Evolutionary conservation across 2,113 vertebrate genomes (phyloP).

Genomic region (Limnothrissa miodon): DNA sequence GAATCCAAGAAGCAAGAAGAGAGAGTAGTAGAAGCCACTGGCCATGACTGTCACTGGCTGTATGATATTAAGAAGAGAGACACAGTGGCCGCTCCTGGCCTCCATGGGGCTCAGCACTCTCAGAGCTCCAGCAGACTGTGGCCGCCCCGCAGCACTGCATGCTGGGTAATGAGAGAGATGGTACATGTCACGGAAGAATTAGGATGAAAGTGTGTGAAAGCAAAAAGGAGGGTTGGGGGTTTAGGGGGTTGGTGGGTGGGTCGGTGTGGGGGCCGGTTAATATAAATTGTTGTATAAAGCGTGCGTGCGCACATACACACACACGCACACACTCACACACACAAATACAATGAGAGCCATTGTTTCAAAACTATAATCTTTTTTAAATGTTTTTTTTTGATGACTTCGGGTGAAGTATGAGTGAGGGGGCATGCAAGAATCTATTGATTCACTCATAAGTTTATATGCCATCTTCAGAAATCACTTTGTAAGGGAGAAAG

Average conservation of each 20-base stretch:
- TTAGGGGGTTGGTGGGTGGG: too few relatives aligned
- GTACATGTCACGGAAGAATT: slow-evolving; percentile 11
- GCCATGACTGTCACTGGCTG: not conserved
- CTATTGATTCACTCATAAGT: slow-evolving; percentile 16
- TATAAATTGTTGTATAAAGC: not conserved
- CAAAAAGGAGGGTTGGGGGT: not conserved
- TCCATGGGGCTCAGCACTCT: not conserved
- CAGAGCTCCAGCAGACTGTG: slow-evolving; percentile 6
- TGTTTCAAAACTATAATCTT: slow-evolving; percentile 8
- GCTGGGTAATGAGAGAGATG: slow-evolving; percentile 3
- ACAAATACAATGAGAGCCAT: not conserved
- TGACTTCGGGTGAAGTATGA: not conserved
- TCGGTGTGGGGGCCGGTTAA: too few relatives aligned
- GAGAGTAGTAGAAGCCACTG: not conserved
- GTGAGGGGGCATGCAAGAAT: slow-evolving; percentile 10
- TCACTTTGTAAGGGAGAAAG: slow-evolving; percentile 19
- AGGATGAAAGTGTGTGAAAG: slow-evolving; percentile 3
- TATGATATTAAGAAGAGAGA: slow-evolving; percentile 1
- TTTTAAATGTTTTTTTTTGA: not conserved
- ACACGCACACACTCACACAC: too few relatives aligned
- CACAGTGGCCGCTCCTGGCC: not conserved
- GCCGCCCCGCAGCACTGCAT: not conserved
- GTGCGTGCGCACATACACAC: too few relatives aligned
- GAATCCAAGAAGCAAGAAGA: not conserved
- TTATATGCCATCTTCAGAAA: slow-evolving; percentile 12